A percentile compares a stretch with the other conserved stretches of the same genome.
These are phyloP conservation scores for Thera britannica DNA, from an alignment of 2,888 invertebrate species.

Conservation along the genomic window DNA sequence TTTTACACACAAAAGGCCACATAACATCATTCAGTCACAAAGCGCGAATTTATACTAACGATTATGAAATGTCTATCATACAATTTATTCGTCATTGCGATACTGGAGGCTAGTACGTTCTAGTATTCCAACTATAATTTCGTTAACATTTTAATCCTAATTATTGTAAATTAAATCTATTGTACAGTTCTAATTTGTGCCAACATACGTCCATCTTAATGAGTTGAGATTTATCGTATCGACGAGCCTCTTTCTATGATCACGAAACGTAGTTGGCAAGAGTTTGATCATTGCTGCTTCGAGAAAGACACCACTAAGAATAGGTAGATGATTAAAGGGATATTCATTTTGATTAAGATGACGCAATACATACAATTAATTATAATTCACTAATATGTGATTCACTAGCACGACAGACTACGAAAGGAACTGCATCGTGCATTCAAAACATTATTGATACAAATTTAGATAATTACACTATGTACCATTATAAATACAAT, in stretches of 20 bases:
- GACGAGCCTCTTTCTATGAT: slow-evolving; percentile 64
- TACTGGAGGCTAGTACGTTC: slow-evolving; percentile 48
- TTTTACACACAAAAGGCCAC: slow-evolving; percentile 83
- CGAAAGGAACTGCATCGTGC: slow-evolving; percentile 84
- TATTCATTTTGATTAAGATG: slow-evolving; percentile 50
- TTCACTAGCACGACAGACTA: slow-evolving; percentile 79
- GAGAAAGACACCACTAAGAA: slow-evolving; percentile 66
- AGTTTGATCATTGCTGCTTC: slow-evolving; percentile 50
- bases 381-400: slow-evolving; percentile 63
- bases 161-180: slow-evolving; percentile 72
- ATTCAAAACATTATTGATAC: slow-evolving; percentile 72
- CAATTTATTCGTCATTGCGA: slow-evolving; percentile 50
- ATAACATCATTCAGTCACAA: slow-evolving; percentile 84
- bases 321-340: slow-evolving; percentile 26
- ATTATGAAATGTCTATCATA: slow-evolving; percentile 68
- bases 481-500: slow-evolving; percentile 55
- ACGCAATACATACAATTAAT: slow-evolving; percentile 22
- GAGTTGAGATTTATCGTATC: slow-evolving; percentile 61
- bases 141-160: slow-evolving; percentile 65
- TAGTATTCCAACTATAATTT: slow-evolving; percentile 63
- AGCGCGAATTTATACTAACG: slow-evolving; percentile 73
- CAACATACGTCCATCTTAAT: slow-evolving; percentile 62
- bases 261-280: slow-evolving; percentile 68
- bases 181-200: slow-evolving; percentile 67
- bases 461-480: slow-evolving; percentile 72